Percentiles rank a stretch among this genome's conserved stretches.
Evolutionary conservation across 2,113 vertebrate genomes (phyloP).

Genomic region (Syrmaticus mikado): DNA sequence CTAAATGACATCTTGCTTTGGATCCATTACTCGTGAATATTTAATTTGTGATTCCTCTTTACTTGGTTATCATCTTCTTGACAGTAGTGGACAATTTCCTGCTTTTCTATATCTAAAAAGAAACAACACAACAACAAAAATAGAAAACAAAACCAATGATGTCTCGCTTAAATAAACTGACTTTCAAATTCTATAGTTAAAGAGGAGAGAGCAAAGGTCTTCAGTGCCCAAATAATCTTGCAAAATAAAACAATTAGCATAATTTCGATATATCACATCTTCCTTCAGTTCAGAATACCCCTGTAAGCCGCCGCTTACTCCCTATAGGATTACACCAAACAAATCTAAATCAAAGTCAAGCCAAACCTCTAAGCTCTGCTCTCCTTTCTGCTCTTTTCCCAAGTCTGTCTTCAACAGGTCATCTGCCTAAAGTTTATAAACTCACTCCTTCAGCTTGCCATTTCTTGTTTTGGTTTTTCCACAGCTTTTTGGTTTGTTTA

Average conservation of each 20-base stretch:
- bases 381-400: conserved; percentile 7
- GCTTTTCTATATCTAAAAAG: background rate
- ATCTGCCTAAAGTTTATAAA: background rate
- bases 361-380: conserved; percentile 5
- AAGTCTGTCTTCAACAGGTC: background rate
- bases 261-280: background rate
- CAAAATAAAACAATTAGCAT: conserved; percentile 11
- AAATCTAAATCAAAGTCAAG: background rate
- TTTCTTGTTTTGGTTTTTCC: background rate
- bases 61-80: background rate
- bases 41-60: background rate
- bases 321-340: background rate
- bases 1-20: background rate
- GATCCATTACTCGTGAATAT: background rate
- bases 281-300: background rate
- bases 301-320: background rate
- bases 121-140: background rate
- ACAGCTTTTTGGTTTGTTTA: background rate
- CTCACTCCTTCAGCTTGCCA: background rate
- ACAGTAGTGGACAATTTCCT: background rate
- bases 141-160: background rate
- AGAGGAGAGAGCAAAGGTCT: background rate
- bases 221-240: background rate
- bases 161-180: background rate
- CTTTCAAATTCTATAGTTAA: background rate